Percentiles rank a stretch among this genome's conserved stretches.
Conservation (phyloP, 2,888 invertebrate genomes). For the Venusia cambrica region DNA sequence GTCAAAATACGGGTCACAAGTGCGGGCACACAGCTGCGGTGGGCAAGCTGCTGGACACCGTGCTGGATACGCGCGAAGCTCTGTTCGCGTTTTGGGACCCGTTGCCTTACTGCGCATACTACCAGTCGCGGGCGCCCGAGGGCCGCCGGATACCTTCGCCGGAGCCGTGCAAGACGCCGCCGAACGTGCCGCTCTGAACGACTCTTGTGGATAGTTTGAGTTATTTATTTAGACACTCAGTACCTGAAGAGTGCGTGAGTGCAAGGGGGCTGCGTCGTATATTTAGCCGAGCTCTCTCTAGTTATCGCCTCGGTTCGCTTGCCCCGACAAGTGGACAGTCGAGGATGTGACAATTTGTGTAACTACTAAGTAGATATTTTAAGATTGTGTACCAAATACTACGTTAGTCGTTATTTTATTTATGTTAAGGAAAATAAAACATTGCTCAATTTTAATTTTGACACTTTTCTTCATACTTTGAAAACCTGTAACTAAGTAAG, state of each 20-base stretch:
- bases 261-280: slow-evolving; percentile 42
- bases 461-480: too few species aligned
- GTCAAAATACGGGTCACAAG: slow-evolving; percentile 83
- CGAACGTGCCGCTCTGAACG: slow-evolving; percentile 70
- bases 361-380: slow-evolving; percentile 77
- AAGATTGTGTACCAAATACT: slow-evolving; percentile 50
- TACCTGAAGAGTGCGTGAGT: slow-evolving; percentile 76
- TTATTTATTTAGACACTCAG: slow-evolving; percentile 71
- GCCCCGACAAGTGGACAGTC: slow-evolving; percentile 41
- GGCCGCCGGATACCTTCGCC: slow-evolving; percentile 68
- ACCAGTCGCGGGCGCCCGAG: slow-evolving; percentile 88
- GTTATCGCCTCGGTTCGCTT: slow-evolving; percentile 45
- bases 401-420: slow-evolving; percentile 34
- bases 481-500: too few species aligned
- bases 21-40: slow-evolving; percentile 83
- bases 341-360: slow-evolving; percentile 64
- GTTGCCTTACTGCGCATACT: slow-evolving; percentile 91
- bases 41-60: slow-evolving; percentile 83
- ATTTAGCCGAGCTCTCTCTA: slow-evolving; percentile 41
- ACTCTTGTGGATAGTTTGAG: slow-evolving; percentile 36
- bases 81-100: slow-evolving; percentile 93
- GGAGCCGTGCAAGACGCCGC: slow-evolving; percentile 80
- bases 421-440: slow-evolving; percentile 40
- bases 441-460: slow-evolving; percentile 11
- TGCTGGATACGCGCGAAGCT: slow-evolving; percentile 89